These are phyloP conservation scores for Decapterus maruadsi DNA, from an alignment of 2,797 vertebrate species.

Conservation along the genomic window DNA sequence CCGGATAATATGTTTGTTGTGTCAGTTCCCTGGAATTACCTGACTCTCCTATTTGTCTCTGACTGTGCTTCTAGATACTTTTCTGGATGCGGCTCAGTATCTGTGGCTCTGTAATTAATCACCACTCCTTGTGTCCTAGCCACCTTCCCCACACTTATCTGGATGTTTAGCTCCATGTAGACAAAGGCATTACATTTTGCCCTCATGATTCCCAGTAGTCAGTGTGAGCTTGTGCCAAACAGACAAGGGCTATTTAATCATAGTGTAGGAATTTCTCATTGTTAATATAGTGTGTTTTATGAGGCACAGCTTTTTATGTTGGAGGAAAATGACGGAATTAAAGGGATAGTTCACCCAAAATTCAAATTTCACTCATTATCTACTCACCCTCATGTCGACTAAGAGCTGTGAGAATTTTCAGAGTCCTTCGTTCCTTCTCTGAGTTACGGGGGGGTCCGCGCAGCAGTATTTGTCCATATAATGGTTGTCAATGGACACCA, in stretches of 20 bases:
- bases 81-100: slow-evolving; percentile 49
- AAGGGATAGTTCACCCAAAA: too few relatives aligned
- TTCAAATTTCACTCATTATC: too few relatives aligned
- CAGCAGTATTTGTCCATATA: too few relatives aligned
- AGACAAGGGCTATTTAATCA: neutral
- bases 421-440: too few relatives aligned
- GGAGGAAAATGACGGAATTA: neutral
- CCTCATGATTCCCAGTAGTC: slow-evolving; percentile 24
- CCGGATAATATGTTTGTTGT: slow-evolving; percentile 66
- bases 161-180: slow-evolving; percentile 57
- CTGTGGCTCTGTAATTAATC: slow-evolving; percentile 68
- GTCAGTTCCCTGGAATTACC: slow-evolving; percentile 75
- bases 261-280: neutral
- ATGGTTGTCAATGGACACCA: too few relatives aligned
- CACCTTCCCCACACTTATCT: slow-evolving; percentile 46
- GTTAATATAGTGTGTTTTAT: neutral
- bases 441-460: too few relatives aligned
- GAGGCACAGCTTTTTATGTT: neutral
- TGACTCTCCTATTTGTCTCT: slow-evolving; percentile 58
- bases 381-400: too few relatives aligned
- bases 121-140: slow-evolving; percentile 26
- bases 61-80: slow-evolving; percentile 49
- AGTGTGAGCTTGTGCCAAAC: slow-evolving; percentile 1
- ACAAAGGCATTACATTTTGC: slow-evolving; percentile 55
- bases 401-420: too few relatives aligned